Conservation (phyloP, 2,797 vertebrate genomes). For the Pyrocephalus nanus region DNA sequence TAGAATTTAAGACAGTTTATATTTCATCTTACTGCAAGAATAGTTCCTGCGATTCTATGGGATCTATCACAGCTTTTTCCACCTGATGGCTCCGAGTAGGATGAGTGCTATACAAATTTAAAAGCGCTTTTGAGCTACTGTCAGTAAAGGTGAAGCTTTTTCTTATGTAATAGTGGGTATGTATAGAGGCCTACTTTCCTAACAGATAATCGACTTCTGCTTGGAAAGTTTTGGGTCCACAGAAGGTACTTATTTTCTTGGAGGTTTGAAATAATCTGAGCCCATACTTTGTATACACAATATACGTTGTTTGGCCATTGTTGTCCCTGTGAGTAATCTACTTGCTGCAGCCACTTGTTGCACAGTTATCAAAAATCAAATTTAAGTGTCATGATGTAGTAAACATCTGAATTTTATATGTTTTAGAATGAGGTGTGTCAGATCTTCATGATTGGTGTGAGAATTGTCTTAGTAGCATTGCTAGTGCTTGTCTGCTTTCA, state of each 20-base stretch:
- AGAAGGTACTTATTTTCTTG: background rate
- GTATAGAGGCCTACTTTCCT: background rate
- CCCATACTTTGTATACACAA: background rate
- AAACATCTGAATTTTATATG: background rate
- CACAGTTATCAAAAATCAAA: background rate
- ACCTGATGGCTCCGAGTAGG: background rate
- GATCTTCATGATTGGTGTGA: background rate
- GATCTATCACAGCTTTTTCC: background rate
- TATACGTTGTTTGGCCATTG: background rate
- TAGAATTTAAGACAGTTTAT: background rate
- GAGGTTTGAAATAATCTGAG: background rate
- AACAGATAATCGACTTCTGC: background rate
- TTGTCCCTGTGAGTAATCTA: background rate
- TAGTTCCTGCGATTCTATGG: background rate
- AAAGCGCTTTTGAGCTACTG: background rate
- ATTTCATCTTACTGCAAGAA: slow-evolving; percentile 1
- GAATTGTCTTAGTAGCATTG: background rate
- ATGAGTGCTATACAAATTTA: background rate
- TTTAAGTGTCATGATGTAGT: background rate
- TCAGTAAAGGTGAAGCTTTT: background rate
- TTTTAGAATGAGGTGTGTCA: background rate
- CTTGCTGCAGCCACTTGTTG: background rate
- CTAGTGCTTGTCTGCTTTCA: background rate
- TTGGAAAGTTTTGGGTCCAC: background rate
- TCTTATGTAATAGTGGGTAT: background rate